These are phyloP conservation scores for Campylomormyrus numenius DNA, from an alignment of 2,113 vertebrate species.

Conservation along the genomic window DNA sequence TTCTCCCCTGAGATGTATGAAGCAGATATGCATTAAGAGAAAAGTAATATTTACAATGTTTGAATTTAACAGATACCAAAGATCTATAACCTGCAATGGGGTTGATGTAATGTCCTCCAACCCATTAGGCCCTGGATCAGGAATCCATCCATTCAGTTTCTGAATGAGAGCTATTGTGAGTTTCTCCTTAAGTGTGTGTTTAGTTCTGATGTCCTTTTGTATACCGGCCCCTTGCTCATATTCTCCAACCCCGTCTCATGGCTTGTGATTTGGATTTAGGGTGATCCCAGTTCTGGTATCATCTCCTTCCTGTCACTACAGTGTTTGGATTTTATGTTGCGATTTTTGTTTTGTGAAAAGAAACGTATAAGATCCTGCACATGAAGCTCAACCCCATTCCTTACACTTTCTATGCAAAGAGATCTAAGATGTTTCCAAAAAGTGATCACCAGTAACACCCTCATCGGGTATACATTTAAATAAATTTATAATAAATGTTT, in stretches of 20 bases:
- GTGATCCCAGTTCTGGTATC: not conserved
- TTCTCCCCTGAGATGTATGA: not conserved
- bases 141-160: not conserved
- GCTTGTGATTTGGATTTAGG: not conserved
- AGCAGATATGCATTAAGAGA: not conserved
- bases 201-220: not conserved
- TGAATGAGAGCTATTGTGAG: not conserved
- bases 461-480: not conserved
- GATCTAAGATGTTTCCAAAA: not conserved
- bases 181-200: not conserved
- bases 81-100: not conserved
- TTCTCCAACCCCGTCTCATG: not conserved
- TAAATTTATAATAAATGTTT: not conserved
- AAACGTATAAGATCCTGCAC: not conserved
- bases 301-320: not conserved
- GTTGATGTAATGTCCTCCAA: not conserved
- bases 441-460: not conserved
- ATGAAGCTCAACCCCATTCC: not conserved
- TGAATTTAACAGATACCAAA: not conserved
- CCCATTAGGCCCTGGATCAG: not conserved
- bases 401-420: not conserved
- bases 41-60: not conserved
- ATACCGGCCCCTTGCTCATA: not conserved
- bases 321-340: not conserved
- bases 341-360: not conserved